Percentiles rank a stretch among this genome's conserved stretches.
phyloP scores from a whole-genome alignment of 2,888 invertebrate species.

The Resseliella maxima region DNA sequence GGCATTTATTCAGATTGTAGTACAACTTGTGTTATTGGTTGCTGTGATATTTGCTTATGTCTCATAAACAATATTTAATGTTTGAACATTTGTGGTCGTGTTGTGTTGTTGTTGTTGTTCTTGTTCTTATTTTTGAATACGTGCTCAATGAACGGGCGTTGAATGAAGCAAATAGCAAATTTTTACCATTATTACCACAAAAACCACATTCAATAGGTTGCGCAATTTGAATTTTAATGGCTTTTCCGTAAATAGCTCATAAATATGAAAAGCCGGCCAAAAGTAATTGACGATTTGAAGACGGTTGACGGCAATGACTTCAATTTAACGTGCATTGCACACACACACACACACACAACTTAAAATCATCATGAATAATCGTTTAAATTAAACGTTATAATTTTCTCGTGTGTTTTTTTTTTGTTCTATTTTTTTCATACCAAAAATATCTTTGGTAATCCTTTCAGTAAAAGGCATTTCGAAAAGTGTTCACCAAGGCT shows the following conservation, averaged over 20 bases:
- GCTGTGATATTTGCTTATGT: constrained; percentile 14
- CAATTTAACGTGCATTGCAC: too few relatives aligned
- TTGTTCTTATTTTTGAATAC: too few relatives aligned
- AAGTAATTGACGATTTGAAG: background rate
- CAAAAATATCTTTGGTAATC: background rate
- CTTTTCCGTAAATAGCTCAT: background rate
- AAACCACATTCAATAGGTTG: background rate
- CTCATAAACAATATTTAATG: constrained; percentile 32
- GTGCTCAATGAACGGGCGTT: background rate
- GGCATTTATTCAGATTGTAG: background rate
- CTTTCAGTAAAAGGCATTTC: background rate
- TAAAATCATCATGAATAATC: background rate
- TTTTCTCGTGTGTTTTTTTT: background rate
- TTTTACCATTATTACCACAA: background rate
- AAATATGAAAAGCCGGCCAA: background rate
- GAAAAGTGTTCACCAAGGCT: background rate
- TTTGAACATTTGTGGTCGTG: background rate
- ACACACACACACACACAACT: too few relatives aligned
- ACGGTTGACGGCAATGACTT: background rate
- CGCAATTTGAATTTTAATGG: constrained; percentile 46
- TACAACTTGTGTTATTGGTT: too few relatives aligned
- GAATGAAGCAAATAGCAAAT: background rate
- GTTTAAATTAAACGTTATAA: background rate
- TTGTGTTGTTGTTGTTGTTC: too few relatives aligned
- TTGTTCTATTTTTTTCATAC: background rate